These are phyloP conservation scores for Vimba vimba DNA, from an alignment of 2,113 vertebrate genomes.

Conservation along the genomic window DNA sequence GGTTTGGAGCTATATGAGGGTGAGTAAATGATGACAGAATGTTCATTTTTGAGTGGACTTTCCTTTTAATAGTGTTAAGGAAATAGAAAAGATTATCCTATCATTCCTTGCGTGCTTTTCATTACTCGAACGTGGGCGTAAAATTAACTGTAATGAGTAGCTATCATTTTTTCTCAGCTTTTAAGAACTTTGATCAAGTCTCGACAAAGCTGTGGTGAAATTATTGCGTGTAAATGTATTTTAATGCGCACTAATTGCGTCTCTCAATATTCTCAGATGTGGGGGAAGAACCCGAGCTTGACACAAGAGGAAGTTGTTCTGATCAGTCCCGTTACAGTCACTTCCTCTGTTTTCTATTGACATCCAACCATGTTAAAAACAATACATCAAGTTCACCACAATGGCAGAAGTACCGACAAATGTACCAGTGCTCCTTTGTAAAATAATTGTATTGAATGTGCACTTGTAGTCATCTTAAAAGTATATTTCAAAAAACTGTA, in stretches of 20 bases:
- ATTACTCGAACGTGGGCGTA: not conserved
- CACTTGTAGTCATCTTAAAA: not conserved
- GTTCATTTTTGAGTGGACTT: not conserved
- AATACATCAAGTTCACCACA: not conserved
- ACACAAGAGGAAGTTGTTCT: slow-evolving; percentile 18
- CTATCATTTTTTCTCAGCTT: not conserved
- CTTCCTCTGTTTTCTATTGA: slow-evolving; percentile 15
- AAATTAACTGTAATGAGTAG: not conserved
- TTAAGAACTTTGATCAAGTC: slow-evolving; percentile 30
- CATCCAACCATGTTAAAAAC: slow-evolving; percentile 12
- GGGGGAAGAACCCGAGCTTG: not conserved
- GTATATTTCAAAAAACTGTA: not conserved
- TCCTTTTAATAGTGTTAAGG: not conserved
- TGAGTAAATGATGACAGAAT: not conserved
- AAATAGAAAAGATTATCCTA: not conserved
- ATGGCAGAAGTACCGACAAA: slow-evolving; percentile 12
- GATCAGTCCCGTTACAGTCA: not conserved
- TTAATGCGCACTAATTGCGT: not conserved
- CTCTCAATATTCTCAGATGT: not conserved
- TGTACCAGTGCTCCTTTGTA: not conserved
- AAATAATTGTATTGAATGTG: not conserved
- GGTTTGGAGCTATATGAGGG: not conserved
- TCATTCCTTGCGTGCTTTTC: not conserved
- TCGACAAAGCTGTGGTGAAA: slow-evolving; percentile 5
- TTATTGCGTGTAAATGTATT: not conserved